phyloP scores from a whole-genome alignment of 2,113 vertebrate species.

The Asarcornis scutulata region DNA sequence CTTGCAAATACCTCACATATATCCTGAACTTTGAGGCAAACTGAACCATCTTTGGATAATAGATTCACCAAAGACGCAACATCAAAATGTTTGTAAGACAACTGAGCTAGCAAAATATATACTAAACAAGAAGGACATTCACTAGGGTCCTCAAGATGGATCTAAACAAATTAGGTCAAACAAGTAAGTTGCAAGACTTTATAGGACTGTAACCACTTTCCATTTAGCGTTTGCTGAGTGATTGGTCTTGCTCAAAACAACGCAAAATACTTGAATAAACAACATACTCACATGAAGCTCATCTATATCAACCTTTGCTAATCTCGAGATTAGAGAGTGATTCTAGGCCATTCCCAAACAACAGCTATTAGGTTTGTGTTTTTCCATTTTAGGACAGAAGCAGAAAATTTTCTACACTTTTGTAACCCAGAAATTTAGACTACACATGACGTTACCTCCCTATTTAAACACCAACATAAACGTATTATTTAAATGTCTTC shows the following conservation, averaged over 20 bases:
- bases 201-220: background rate
- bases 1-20: background rate
- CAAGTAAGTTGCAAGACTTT: background rate
- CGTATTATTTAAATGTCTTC: background rate
- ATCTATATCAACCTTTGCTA: background rate
- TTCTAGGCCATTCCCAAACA: background rate
- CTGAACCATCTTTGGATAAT: background rate
- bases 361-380: background rate
- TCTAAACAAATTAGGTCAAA: background rate
- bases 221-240: rapidly evolving
- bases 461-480: background rate
- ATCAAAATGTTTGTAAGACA: background rate
- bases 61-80: background rate
- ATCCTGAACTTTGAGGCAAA: background rate
- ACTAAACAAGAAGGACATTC: background rate
- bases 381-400: background rate
- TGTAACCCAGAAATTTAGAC: background rate
- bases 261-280: background rate
- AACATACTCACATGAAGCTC: background rate
- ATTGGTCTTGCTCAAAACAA: background rate
- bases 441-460: background rate
- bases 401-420: background rate
- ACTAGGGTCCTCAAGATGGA: background rate
- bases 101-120: background rate
- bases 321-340: background rate